Base-by-base conservation (phyloP, 23 tunicate genomes). In the Styela clava region DNA sequence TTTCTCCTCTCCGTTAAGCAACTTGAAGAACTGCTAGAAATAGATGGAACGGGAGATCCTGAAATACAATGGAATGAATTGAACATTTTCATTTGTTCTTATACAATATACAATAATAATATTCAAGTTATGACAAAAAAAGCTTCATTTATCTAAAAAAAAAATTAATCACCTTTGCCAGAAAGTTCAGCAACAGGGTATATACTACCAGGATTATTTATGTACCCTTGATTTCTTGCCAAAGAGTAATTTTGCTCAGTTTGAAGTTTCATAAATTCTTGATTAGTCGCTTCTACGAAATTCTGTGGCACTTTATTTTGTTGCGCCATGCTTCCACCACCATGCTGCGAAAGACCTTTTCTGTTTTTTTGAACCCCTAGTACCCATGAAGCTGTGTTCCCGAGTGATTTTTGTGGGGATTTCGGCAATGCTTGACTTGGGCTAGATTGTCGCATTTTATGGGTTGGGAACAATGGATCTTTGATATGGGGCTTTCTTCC, bases 401-500 rank as follows among this genome's bases (percentile, higher is more conserved):
- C 31, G 23, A 67, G 19, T 18, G 31, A 25, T 29, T 67, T 67
- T 44, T 44, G 56, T 12, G 56, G 56, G 12, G 56, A 44, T 44
- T 44, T 44, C 12, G 56, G 9, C 12, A 44, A 44, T 28, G 35
- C 3, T 33, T 71, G 32, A 20, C 24, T 32, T 33, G 77, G 2
- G 18, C 16, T 24, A 7, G 70, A 5, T 29, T 26, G 77, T 16
- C 77, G 34, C 77, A 71, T 71, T 26, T 34, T 27, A 21, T 71
- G 77, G 24, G 77, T 44, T 44, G 56, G 34, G 35, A 76, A 1
- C 31, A 24, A 21, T 27, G 81, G 52, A 35, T 76, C 81, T 76
- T 76, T 76, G 33, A 76, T 1, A 52, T 52, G 81, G 7, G 81
- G 65, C 35, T 31, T 31, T 12, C 36, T 78, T 64, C 79, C 71